Evolutionary conservation across 2,888 invertebrate genomes (phyloP).

Genomic region (Cryptocheilus praepositus): DNA sequence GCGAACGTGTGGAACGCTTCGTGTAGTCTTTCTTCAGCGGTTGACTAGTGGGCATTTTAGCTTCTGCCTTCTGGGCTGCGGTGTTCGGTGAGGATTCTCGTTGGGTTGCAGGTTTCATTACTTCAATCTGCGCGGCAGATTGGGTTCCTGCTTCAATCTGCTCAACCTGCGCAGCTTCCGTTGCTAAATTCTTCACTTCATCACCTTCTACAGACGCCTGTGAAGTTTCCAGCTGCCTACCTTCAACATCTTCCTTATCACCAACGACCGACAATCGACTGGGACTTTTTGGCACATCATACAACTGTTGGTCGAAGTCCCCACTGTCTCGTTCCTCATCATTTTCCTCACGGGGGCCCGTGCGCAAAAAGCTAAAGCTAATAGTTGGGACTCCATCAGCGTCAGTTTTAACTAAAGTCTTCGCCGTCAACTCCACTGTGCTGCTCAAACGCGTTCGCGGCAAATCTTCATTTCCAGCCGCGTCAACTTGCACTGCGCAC

Average conservation of each 20-base stretch:
- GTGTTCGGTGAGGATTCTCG: no score
- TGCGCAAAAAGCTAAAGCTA: slow-evolving; percentile 67
- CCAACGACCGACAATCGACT: no score
- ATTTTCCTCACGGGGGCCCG: slow-evolving; percentile 33
- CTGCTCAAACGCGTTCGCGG: slow-evolving; percentile 56
- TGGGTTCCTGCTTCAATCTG: background rate
- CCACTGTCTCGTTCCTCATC: no score
- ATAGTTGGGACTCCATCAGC: slow-evolving; percentile 65
- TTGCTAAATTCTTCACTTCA: background rate
- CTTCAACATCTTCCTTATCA: slow-evolving; percentile 15
- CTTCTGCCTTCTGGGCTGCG: no score
- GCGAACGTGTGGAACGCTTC: slow-evolving; percentile 38
- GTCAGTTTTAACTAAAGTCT: slow-evolving; percentile 59
- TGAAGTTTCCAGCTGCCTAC: background rate
- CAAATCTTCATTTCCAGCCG: slow-evolving; percentile 4
- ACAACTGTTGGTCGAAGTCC: no score
- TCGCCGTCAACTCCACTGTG: slow-evolving; percentile 66
- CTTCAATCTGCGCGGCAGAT: background rate
- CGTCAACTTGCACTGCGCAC: slow-evolving; percentile 24
- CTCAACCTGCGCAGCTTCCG: no score
- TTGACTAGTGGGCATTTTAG: background rate
- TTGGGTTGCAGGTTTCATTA: no score
- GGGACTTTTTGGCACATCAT: slow-evolving; percentile 57
- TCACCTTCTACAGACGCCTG: no score
- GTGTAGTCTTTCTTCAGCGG: background rate